Conservation (phyloP, 2,797 vertebrate species). For the Mormyrops boulengeri region DNA sequence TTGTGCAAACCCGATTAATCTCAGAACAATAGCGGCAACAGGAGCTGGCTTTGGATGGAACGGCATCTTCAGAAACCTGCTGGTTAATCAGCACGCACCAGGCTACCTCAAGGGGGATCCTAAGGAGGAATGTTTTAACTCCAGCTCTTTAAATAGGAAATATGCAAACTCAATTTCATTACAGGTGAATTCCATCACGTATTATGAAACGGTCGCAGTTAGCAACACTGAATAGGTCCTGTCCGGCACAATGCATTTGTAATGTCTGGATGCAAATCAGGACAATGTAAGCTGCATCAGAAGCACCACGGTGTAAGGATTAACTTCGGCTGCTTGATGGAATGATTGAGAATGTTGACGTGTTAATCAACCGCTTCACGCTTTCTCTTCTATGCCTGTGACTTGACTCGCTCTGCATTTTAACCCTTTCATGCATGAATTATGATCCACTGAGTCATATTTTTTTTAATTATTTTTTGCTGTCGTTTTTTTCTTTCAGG, state of each 20-base stretch:
- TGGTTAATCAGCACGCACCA: not conserved
- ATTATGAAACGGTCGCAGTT: not conserved
- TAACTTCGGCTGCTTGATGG: not conserved
- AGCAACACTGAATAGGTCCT: not conserved
- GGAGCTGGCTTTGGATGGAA: not conserved
- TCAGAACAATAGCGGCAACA: not conserved
- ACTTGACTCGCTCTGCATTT: not conserved
- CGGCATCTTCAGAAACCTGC: not conserved
- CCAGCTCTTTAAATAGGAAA: not conserved
- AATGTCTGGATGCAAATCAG: not conserved
- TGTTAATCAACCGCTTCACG: not conserved
- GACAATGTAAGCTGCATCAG: not conserved
- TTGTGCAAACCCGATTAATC: conserved; percentile 1
- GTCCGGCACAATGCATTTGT: not conserved
- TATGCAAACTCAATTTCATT: not conserved
- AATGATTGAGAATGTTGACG: not conserved
- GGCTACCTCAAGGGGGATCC: not conserved
- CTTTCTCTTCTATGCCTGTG: not conserved
- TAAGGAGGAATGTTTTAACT: not conserved
- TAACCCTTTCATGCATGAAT: not conserved
- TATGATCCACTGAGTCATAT: not conserved
- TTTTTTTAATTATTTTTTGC: no score
- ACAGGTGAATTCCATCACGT: not conserved
- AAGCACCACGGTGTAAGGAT: not conserved
- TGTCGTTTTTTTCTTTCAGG: not conserved